phyloP scores from a whole-genome alignment of 64 coral and sea anemone species.

The Montipora foliosa region DNA sequence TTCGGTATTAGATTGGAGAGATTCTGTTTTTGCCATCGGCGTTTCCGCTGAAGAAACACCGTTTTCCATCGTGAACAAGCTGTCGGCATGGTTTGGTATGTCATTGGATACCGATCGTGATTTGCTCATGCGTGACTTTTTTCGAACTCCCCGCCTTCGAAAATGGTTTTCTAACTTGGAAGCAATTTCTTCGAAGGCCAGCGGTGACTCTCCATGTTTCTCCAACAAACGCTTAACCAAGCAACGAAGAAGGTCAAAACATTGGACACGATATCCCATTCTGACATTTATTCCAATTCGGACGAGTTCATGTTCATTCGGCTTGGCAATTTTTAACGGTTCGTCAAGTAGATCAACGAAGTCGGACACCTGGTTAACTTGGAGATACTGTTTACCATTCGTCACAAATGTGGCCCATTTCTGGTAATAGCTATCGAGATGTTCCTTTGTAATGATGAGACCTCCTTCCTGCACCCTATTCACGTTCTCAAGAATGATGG shows the following conservation, averaged over 20 bases:
- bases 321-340: constrained; percentile 68
- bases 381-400: constrained; percentile 72
- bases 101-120: constrained; percentile 33
- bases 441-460: constrained; percentile 76
- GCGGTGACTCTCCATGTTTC: constrained; percentile 23
- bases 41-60: too few relatives aligned
- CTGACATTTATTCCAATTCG: constrained; percentile 74
- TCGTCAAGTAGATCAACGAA: constrained; percentile 75
- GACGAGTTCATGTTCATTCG: constrained; percentile 62
- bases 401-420: constrained; percentile 77
- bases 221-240: constrained; percentile 50
- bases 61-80: background rate
- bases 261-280: constrained; percentile 55
- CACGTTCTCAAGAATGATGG: constrained; percentile 83
- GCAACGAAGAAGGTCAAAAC: constrained; percentile 71
- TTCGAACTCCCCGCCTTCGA: constrained; percentile 26
- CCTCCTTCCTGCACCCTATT: constrained; percentile 70
- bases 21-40: background rate
- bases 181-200: constrained; percentile 40
- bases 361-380: constrained; percentile 62
- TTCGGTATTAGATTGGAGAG: background rate
- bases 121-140: constrained; percentile 21
- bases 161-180: constrained; percentile 55
- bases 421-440: constrained; percentile 79
- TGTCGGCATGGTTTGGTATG: background rate